phyloP scores from a whole-genome alignment of 2,113 vertebrate genomes.

The Planiliza haematocheilus region DNA sequence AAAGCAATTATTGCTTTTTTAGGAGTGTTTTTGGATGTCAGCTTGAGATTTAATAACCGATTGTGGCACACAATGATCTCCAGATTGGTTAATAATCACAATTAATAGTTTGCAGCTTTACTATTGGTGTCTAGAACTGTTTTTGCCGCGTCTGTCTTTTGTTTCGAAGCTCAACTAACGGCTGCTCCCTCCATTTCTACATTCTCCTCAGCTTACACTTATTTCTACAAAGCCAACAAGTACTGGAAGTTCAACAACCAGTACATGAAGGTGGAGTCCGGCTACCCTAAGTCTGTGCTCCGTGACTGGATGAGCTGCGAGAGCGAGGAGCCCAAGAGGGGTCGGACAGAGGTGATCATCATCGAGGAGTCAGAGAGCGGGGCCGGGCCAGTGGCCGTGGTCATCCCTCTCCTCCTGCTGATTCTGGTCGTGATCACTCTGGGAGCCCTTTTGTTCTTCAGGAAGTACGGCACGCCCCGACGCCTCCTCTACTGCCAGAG shows the following conservation, averaged over 20 bases:
- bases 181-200: background rate
- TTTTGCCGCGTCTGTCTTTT: too few relatives aligned
- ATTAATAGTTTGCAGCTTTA: background rate
- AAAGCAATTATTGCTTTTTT: too few relatives aligned
- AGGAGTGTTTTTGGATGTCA: too few relatives aligned
- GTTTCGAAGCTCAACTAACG: background rate
- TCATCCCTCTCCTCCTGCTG: slow-evolving; percentile 88
- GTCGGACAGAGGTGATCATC: slow-evolving; percentile 85
- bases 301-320: slow-evolving; percentile 92
- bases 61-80: too few relatives aligned
- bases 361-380: slow-evolving; percentile 79
- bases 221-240: slow-evolving; percentile 93
- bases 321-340: slow-evolving; percentile 77
- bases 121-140: background rate
- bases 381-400: slow-evolving; percentile 77
- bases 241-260: slow-evolving; percentile 97
- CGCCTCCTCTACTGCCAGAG: slow-evolving; percentile 93
- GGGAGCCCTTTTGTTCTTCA: slow-evolving; percentile 88
- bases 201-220: slow-evolving; percentile 85
- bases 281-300: slow-evolving; percentile 91
- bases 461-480: slow-evolving; percentile 89
- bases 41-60: too few relatives aligned
- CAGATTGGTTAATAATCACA: too few relatives aligned
- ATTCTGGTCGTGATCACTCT: slow-evolving; percentile 86
- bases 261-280: slow-evolving; percentile 90